A percentile compares a stretch with the other conserved stretches of the same genome.
Conservation (phyloP, 2,888 invertebrate genomes). For the Pardosa pseudoannulata region DNA sequence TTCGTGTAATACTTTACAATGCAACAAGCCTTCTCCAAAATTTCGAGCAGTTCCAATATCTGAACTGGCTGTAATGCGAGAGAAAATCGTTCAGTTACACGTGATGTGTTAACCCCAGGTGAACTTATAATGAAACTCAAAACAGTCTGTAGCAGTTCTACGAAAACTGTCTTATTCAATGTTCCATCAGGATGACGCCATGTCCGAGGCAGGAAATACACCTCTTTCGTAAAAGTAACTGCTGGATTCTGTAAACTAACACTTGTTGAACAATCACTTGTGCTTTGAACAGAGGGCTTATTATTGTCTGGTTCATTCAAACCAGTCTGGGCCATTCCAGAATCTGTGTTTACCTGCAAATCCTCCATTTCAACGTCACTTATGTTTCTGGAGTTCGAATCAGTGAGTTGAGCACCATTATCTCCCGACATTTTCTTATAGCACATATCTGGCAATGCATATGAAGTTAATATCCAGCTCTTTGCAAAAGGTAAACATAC, state of each 20-base stretch:
- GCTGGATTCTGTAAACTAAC: not conserved
- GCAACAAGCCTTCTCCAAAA: slow-evolving; percentile 81
- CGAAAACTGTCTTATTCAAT: slow-evolving; percentile 83
- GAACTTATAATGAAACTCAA: slow-evolving; percentile 83
- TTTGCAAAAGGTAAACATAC: slow-evolving; percentile 29
- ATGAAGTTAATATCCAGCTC: slow-evolving; percentile 33
- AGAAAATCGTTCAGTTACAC: slow-evolving; percentile 82
- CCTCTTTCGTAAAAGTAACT: slow-evolving; percentile 2
- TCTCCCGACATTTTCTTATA: not conserved
- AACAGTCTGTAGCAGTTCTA: slow-evolving; percentile 84
- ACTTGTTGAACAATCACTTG: not conserved
- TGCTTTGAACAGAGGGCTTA: too few species aligned
- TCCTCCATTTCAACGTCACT: not conserved
- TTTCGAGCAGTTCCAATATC: slow-evolving; percentile 82
- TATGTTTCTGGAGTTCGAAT: not conserved
- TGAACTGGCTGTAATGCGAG: slow-evolving; percentile 84
- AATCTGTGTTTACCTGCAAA: not conserved
- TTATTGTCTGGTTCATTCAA: too few species aligned
- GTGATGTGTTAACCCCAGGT: slow-evolving; percentile 81
- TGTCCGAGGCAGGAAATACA: slow-evolving; percentile 79
- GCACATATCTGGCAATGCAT: not conserved
- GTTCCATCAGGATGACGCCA: slow-evolving; percentile 87
- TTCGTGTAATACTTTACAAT: slow-evolving; percentile 78
- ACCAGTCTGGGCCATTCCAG: too few species aligned
- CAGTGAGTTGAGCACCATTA: not conserved